Evolutionary conservation across 2,888 invertebrate species (phyloP).

Genomic region (Nezara viridula): DNA sequence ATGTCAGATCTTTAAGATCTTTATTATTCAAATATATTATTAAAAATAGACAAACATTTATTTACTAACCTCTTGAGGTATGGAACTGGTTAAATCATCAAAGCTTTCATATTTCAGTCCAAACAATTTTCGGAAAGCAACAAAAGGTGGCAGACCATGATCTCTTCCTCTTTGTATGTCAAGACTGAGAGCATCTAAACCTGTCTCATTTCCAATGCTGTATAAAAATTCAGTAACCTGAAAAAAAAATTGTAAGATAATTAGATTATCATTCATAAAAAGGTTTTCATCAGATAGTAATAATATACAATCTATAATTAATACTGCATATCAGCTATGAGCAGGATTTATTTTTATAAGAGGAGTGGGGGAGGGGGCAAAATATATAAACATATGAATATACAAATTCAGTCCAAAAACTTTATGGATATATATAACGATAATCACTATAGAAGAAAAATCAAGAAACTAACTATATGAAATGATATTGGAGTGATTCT

Average conservation of each 20-base stretch:
- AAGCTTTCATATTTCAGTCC: constrained; percentile 74
- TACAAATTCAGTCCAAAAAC: no score
- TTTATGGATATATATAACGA: no score
- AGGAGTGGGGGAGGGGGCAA: no score
- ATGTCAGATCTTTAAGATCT: no score
- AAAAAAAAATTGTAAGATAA: not conserved
- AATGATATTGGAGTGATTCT: no score
- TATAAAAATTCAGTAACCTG: constrained; percentile 52
- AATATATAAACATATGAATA: no score
- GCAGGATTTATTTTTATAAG: no score
- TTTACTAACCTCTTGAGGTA: constrained; percentile 74
- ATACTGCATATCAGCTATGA: no score
- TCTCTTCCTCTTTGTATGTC: constrained; percentile 86
- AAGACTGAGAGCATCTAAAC: constrained; percentile 78
- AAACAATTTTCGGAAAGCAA: constrained; percentile 77
- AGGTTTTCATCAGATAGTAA: not conserved
- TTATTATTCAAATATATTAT: no score
- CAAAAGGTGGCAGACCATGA: constrained; percentile 83
- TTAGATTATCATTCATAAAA: not conserved
- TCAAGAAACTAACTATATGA: no score
- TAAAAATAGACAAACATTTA: not conserved
- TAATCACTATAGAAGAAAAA: no score
- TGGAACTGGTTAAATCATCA: constrained; percentile 75
- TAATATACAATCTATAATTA: no score
- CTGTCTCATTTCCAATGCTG: constrained; percentile 47